phyloP scores from a whole-genome alignment of 2,888 invertebrate species.

The Xestia c-nigrum region DNA sequence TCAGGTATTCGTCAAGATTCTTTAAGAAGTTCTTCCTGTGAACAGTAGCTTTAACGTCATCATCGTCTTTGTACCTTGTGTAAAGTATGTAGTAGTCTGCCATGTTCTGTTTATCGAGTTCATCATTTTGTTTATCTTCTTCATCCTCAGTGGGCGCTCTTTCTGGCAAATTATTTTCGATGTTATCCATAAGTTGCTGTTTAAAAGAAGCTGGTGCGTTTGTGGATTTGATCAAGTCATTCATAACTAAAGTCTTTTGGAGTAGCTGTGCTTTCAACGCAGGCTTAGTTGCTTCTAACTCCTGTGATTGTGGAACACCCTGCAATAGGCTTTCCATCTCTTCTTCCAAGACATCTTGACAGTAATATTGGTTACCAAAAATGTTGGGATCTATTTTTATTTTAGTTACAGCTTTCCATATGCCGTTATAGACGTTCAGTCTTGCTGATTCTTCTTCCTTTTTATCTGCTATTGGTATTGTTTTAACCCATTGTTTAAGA shows the following conservation, averaged over 20 bases:
- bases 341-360: constrained; percentile 79
- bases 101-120: constrained; percentile 73
- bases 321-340: constrained; percentile 79
- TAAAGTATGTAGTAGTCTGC: constrained; percentile 78
- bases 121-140: constrained; percentile 68
- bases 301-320: constrained; percentile 74
- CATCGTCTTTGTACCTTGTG: constrained; percentile 72
- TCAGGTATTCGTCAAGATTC: constrained; percentile 70
- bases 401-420: constrained; percentile 78
- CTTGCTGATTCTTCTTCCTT: constrained; percentile 70
- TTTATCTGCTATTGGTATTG: constrained; percentile 72
- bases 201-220: constrained; percentile 71
- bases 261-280: constrained; percentile 76
- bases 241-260: constrained; percentile 73
- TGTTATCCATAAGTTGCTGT: constrained; percentile 74
- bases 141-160: constrained; percentile 43
- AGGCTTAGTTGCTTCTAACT: constrained; percentile 72
- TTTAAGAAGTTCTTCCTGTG: constrained; percentile 76
- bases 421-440: constrained; percentile 75
- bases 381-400: constrained; percentile 74
- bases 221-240: constrained; percentile 66
- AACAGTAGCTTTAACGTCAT: constrained; percentile 73
- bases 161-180: constrained; percentile 69
- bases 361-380: constrained; percentile 74
- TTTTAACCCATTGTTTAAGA: constrained; percentile 75